These are phyloP conservation scores for Tethya wilhelma DNA, from an alignment of 37 sponge, comb jelly and placozoan genomes.

Conservation along the genomic window DNA sequence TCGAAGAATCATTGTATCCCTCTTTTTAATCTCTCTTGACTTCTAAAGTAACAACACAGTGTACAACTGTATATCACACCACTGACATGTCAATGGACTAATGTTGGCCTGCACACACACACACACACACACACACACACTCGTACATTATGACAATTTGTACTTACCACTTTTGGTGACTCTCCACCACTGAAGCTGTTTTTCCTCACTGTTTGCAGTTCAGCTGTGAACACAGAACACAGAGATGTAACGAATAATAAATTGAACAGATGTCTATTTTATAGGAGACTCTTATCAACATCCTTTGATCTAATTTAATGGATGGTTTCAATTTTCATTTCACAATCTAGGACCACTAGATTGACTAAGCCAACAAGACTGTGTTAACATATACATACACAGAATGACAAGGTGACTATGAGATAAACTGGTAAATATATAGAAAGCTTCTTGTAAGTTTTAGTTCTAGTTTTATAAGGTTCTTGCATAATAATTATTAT, in stretches of 20 bases:
- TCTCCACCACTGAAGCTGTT: not conserved
- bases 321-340: too few relatives aligned
- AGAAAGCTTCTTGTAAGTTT: too few relatives aligned
- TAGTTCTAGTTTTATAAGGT: too few relatives aligned
- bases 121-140: slow-evolving; percentile 25
- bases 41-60: not conserved
- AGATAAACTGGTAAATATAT: not conserved
- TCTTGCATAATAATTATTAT: too few relatives aligned
- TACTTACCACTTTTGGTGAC: slow-evolving; percentile 2
- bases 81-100: too few relatives aligned
- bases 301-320: too few relatives aligned
- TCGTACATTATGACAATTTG: not conserved
- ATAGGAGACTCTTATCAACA: too few relatives aligned
- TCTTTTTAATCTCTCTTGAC: slow-evolving; percentile 50
- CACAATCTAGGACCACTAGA: too few relatives aligned
- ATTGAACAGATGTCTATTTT: too few relatives aligned
- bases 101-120: not conserved
- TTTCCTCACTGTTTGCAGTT: not conserved
- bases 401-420: not conserved
- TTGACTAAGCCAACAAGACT: not conserved
- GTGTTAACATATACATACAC: not conserved
- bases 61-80: too few relatives aligned
- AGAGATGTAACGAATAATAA: not conserved
- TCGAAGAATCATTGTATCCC: slow-evolving; percentile 71
- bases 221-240: slow-evolving; percentile 3